These are phyloP conservation scores for Dolichopus griseipennis DNA, from an alignment of 2,888 invertebrate species.

Conservation along the genomic window DNA sequence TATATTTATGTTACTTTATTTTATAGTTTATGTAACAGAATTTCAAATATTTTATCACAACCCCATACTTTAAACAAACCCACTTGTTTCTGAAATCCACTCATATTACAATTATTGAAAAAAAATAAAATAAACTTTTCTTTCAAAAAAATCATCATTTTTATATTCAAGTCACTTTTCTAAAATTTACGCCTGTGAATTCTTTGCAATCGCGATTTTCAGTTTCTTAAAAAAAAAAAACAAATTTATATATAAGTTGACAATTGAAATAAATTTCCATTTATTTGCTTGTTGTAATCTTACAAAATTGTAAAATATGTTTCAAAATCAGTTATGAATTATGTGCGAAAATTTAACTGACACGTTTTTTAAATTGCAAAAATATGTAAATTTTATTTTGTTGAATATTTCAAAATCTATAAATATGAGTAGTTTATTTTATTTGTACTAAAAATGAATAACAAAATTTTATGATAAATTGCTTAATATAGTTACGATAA, in stretches of 20 bases:
- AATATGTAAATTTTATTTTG: background rate
- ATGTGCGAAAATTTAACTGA: conserved; percentile 19
- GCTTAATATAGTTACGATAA: no score
- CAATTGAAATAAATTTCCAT: background rate
- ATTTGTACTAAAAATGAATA: no score
- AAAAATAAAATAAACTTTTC: no score
- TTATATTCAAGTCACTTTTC: background rate
- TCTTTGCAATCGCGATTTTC: background rate
- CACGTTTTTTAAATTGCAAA: conserved; percentile 15
- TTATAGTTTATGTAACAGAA: background rate
- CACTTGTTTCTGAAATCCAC: no score
- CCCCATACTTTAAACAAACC: no score
- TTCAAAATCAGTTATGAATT: conserved; percentile 12
- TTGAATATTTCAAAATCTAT: background rate
- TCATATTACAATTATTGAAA: no score
- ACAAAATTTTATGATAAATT: no score
- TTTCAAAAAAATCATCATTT: background rate
- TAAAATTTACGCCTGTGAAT: background rate
- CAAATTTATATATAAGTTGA: background rate
- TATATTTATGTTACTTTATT: conserved; percentile 38
- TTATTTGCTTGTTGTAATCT: background rate
- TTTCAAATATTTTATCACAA: no score
- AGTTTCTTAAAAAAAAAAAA: background rate
- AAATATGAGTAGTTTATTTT: background rate
- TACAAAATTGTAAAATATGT: background rate